Evolutionary conservation across 2,888 invertebrate species (phyloP).

Genomic region (Diaperis boleti): DNA sequence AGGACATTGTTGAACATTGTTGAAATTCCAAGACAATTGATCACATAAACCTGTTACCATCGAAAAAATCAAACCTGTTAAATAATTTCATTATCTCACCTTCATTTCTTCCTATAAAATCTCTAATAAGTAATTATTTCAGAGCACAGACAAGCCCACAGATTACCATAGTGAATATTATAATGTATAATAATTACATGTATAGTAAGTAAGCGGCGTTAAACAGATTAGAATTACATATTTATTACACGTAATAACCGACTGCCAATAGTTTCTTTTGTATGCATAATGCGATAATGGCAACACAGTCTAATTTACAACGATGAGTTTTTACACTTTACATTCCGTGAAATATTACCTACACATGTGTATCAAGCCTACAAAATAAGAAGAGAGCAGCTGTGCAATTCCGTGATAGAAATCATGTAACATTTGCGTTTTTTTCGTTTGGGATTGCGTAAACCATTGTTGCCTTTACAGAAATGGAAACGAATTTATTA

Average conservation of each 20-base stretch:
- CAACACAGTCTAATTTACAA: no score
- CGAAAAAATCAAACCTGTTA: no score
- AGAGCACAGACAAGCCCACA: not conserved
- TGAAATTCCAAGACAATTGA: no score
- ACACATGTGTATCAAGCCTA: no score
- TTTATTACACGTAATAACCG: slow-evolving; percentile 25
- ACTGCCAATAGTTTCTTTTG: slow-evolving; percentile 20
- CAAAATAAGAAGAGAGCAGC: no score
- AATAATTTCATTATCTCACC: not conserved
- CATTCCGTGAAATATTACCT: no score
- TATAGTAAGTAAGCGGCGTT: slow-evolving; percentile 22
- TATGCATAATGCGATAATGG: slow-evolving; percentile 30
- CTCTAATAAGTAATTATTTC: no score
- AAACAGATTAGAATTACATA: slow-evolving; percentile 30
- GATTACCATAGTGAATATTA: slow-evolving; percentile 20
- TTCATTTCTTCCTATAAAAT: not conserved
- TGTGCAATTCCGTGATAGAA: no score
- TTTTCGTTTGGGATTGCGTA: not conserved
- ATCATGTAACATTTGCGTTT: no score
- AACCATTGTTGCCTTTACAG: not conserved
- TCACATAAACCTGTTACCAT: no score
- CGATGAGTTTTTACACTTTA: not conserved
- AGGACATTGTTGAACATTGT: no score
- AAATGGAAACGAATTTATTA: not conserved
- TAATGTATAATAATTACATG: slow-evolving; percentile 8